These are phyloP conservation scores for Sapayoa aenigma DNA, from an alignment of 2,113 vertebrate genomes.

Conservation along the genomic window DNA sequence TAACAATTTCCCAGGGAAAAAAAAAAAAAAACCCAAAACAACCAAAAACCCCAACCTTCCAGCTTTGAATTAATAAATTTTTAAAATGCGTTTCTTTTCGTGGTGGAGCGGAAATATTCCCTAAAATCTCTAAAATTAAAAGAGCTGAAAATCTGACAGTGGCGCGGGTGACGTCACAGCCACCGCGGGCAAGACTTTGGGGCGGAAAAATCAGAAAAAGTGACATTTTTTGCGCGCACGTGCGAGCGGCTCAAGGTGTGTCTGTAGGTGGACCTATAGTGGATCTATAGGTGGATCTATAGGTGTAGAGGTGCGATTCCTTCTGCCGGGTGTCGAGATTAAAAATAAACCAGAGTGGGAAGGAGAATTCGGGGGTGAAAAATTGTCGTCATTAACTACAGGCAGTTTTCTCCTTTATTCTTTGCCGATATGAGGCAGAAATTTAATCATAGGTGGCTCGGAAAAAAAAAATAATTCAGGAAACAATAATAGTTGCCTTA, in stretches of 20 bases:
- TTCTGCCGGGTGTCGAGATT: neutral
- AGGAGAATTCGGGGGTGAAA: slow-evolving; percentile 64
- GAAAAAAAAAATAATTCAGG: slow-evolving; percentile 38
- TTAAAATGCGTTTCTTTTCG: neutral
- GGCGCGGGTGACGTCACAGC: slow-evolving; percentile 54
- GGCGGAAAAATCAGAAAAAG: slow-evolving; percentile 2
- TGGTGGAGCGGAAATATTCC: neutral
- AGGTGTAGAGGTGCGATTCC: neutral
- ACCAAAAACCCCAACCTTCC: neutral
- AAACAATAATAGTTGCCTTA: slow-evolving; percentile 63
- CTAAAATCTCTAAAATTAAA: neutral
- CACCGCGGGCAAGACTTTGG: neutral
- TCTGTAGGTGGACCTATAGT: too few relatives aligned
- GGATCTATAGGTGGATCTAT: neutral
- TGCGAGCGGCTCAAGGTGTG: too few relatives aligned
- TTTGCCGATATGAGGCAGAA: slow-evolving; percentile 46
- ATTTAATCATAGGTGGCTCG: slow-evolving; percentile 63
- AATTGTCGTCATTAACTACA: slow-evolving; percentile 62
- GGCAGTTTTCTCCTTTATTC: slow-evolving; percentile 65
- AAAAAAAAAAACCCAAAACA: too few relatives aligned
- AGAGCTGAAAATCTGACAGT: neutral
- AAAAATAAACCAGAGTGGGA: neutral
- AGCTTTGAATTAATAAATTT: neutral
- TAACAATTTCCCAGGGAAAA: fast-evolving
- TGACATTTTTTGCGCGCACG: neutral